Base-by-base conservation (phyloP, 2,797 vertebrate species). In the Coregonus sp. region DNA sequence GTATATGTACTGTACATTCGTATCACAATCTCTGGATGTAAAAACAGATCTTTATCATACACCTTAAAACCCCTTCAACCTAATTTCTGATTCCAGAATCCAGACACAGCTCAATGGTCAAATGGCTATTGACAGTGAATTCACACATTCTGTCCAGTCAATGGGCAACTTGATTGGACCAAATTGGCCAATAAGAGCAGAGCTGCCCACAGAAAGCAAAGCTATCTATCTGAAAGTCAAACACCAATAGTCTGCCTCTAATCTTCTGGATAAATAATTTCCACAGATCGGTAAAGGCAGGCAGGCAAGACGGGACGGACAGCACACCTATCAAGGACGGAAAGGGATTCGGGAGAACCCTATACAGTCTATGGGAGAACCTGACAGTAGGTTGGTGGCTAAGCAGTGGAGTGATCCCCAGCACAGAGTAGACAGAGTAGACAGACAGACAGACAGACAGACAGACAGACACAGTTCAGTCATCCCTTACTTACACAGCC, bases 391-490 rank as follows among this genome's bases (percentile, higher is more conserved):
- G 79, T 81, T 68, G 25, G 84, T 47, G 80, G 79, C 76, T 85
- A 63, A 37, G 75, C 31, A 79, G 82, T 78, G 85, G 40, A 47
- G 40, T 47, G 83, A 89, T 85, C 81, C 89, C 84, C 86, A 82
- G 76, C 84, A 90, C 89, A 25, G 59, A 63, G 59, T n/a, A 11
- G 9, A 12, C 40, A 33, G 3, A 33, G 31, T 33, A 61, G n/a
- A 61, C 56, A 59, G 56, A 59, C 56, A 91, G 92, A 92, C 91
- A 91, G 25, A 25, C 25, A 40, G 7, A 9, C 40, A 61, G 18
- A 61, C 59, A 61, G 56, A 61, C 56, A 91, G 92, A 92, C 91
- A 91, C 83, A 82, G 88, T 86, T 91, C 90, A 91, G 89, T 91
- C 91, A 89, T 89, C 89, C 89, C 91, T 90, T 84, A 73, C 86